Conservation (phyloP, 2,797 vertebrate genomes). For the Sebastes taczanowskii region DNA sequence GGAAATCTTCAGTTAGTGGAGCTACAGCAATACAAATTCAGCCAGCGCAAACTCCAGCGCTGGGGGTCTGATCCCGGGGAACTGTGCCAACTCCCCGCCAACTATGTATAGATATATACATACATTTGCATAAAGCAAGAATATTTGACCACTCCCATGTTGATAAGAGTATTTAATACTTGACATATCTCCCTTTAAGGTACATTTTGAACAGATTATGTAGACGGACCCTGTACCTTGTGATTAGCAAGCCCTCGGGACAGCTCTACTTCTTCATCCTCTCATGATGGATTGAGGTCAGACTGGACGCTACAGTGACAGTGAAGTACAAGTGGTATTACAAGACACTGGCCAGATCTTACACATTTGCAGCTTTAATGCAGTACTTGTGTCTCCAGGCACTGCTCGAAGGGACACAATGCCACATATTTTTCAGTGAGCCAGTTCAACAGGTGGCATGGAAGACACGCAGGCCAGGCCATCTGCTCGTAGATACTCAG, state of each 20-base stretch:
- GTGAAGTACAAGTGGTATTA: background rate
- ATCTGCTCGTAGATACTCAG: conserved; percentile 60
- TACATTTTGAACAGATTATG: background rate
- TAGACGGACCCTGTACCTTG: background rate
- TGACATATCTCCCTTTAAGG: no score
- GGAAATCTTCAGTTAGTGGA: background rate
- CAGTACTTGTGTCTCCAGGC: conserved; percentile 4
- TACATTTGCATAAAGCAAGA: no score
- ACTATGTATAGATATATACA: no score
- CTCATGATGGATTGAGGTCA: background rate
- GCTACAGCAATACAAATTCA: background rate
- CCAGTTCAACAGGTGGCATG: conserved; percentile 37
- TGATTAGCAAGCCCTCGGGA: background rate
- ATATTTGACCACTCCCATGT: no score
- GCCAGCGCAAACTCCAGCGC: background rate
- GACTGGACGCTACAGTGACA: background rate
- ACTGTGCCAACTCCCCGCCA: background rate
- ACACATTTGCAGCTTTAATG: background rate
- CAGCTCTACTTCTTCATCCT: background rate
- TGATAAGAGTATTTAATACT: no score
- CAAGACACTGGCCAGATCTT: no score
- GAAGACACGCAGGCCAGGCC: conserved; percentile 45
- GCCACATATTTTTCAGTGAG: conserved; percentile 13
- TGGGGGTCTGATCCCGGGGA: background rate
- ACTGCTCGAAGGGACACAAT: conserved; percentile 7